Percentiles rank a stretch among this genome's conserved stretches.
Evolutionary conservation across 2,888 invertebrate species (phyloP).

Genomic region (Agrochola lota): DNA sequence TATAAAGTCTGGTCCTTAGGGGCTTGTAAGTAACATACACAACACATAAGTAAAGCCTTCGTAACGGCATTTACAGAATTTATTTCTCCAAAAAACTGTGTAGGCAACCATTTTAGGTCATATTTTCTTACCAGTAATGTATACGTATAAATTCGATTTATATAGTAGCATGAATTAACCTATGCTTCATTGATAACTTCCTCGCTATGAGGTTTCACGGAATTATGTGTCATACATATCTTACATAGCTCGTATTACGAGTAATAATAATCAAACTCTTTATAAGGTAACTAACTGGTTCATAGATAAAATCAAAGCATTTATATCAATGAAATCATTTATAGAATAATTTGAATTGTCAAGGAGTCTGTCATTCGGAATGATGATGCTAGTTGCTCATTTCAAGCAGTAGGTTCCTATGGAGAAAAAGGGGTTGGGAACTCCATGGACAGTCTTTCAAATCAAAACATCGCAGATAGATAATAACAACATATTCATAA

Average conservation of each 20-base stretch:
- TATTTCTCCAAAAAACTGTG: constrained; percentile 11
- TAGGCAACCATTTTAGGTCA: constrained; percentile 1
- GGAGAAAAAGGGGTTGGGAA: neutral
- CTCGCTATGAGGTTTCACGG: constrained; percentile 3
- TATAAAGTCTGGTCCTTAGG: constrained; percentile 41
- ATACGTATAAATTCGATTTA: constrained; percentile 10
- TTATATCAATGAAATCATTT: neutral
- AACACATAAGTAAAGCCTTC: constrained; percentile 25
- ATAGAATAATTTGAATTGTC: neutral
- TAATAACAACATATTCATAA: neutral
- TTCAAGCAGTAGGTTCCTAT: neutral
- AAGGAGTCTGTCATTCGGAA: neutral
- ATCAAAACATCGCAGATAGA: neutral
- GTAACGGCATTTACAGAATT: constrained; percentile 25
- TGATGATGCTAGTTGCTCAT: neutral
- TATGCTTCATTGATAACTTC: constrained; percentile 17
- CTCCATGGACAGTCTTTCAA: neutral
- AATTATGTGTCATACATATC: constrained; percentile 26
- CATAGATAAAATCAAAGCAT: neutral
- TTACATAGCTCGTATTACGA: neutral
- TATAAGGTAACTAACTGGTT: neutral
- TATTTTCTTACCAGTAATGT: constrained; percentile 12
- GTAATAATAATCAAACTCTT: neutral
- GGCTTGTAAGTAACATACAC: constrained; percentile 36
- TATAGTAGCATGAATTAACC: constrained; percentile 8